Conservation (phyloP, 2,888 invertebrate species). For the Phragmatobia fuliginosa region DNA sequence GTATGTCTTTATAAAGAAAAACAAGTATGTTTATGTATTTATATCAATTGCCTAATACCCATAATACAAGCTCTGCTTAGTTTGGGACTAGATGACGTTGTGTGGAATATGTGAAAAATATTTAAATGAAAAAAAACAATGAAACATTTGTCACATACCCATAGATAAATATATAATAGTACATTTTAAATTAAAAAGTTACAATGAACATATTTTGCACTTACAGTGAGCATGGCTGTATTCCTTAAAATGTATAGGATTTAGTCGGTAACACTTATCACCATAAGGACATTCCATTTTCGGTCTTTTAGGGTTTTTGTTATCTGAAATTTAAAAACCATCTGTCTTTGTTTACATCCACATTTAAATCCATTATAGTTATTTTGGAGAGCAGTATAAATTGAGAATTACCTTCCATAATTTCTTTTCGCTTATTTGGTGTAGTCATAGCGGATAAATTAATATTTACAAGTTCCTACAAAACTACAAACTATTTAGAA, state of each 20-base stretch:
- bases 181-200: background rate
- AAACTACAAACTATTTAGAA: constrained; percentile 1
- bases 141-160: background rate
- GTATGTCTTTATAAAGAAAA: too few relatives aligned
- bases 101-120: too few relatives aligned
- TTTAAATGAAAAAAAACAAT: background rate
- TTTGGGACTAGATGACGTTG: too few relatives aligned
- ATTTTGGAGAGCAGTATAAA: background rate
- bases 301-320: constrained; percentile 62
- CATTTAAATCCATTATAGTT: background rate
- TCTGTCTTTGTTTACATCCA: background rate
- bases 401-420: constrained; percentile 54
- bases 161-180: too few relatives aligned
- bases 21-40: too few relatives aligned
- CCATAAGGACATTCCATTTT: constrained; percentile 91
- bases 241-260: constrained; percentile 94
- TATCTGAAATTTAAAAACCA: constrained; percentile 59
- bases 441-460: constrained; percentile 50
- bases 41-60: too few relatives aligned
- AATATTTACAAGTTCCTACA: constrained; percentile 1
- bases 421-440: constrained; percentile 59
- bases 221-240: constrained; percentile 93
- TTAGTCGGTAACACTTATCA: constrained; percentile 92
- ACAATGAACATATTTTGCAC: constrained; percentile 49
- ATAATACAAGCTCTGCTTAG: too few relatives aligned